Conservation (phyloP, 2,888 invertebrate species). For the Lycaena phlaeas region DNA sequence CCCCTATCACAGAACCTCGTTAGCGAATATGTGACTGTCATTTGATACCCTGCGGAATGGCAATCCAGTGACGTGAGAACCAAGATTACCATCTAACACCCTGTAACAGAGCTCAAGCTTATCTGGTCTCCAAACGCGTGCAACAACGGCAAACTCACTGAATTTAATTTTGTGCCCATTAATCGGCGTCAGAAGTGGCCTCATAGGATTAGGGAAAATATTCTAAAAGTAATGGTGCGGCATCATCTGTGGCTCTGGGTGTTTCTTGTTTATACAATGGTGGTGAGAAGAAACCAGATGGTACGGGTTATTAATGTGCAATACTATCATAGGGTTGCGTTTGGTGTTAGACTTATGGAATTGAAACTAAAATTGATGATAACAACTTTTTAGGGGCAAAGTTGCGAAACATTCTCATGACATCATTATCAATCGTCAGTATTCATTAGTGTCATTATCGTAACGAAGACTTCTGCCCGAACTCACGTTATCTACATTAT, state of each 20-base stretch:
- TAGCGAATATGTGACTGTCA: constrained; percentile 55
- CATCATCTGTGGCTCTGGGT: constrained; percentile 18
- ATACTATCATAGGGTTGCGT: too few species aligned
- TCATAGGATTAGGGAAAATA: constrained; percentile 52
- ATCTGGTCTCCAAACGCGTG: constrained; percentile 33
- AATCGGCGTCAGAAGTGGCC: constrained; percentile 51
- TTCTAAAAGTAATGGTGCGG: constrained; percentile 40
- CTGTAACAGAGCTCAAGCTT: constrained; percentile 27
- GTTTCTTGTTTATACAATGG: not conserved
- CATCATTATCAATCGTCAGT: too few species aligned
- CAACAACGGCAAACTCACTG: constrained; percentile 50
- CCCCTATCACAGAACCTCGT: constrained; percentile 47
- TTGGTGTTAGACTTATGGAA: too few species aligned
- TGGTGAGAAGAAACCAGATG: constrained; percentile 3
- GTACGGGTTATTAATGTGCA: not conserved
- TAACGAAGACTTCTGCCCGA: too few species aligned
- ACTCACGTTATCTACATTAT: too few species aligned
- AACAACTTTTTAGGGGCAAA: too few species aligned
- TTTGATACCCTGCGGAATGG: constrained; percentile 47
- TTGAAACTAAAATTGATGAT: too few species aligned
- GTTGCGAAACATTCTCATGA: too few species aligned
- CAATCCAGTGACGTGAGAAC: too few species aligned
- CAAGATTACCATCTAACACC: constrained; percentile 32
- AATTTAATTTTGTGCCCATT: constrained; percentile 64
- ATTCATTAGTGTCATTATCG: too few species aligned